These are phyloP conservation scores for Drosophila sordidula DNA, from an alignment of 2,888 invertebrate species.

Conservation along the genomic window DNA sequence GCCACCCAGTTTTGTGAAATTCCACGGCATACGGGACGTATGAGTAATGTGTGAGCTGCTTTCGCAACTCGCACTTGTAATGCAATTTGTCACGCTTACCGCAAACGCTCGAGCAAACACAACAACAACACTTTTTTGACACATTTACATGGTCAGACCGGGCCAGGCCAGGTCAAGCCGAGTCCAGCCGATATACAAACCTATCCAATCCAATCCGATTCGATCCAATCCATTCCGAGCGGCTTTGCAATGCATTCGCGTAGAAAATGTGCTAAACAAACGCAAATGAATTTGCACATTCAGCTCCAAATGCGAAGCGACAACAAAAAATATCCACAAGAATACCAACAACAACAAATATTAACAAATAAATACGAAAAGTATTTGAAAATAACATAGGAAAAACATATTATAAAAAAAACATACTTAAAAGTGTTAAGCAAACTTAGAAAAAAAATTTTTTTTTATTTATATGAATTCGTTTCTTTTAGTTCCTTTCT, in stretches of 20 bases:
- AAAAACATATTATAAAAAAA: not conserved
- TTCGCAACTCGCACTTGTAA: conserved; percentile 41
- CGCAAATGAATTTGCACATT: conserved; percentile 76
- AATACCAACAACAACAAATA: conserved; percentile 9
- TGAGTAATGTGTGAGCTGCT: conserved; percentile 45
- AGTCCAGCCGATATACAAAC: conserved; percentile 17
- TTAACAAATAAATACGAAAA: not conserved
- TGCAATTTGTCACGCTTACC: conserved; percentile 57
- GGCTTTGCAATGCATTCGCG: conserved; percentile 52
- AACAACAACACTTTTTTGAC: conserved; percentile 45
- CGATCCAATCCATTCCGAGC: conserved; percentile 20
- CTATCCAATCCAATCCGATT: conserved; percentile 3
- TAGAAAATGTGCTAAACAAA: conserved; percentile 76
- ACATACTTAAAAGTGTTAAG: too few relatives aligned
- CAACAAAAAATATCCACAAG: conserved; percentile 43
- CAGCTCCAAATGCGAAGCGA: conserved; percentile 65
- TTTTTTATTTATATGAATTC: too few relatives aligned
- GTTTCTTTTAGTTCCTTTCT: too few relatives aligned
- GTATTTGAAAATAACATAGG: not conserved
- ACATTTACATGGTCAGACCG: conserved; percentile 53
- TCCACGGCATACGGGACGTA: conserved; percentile 36
- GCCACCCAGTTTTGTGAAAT: conserved; percentile 42
- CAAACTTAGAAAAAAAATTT: too few relatives aligned
- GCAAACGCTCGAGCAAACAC: conserved; percentile 10
- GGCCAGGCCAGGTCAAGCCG: not conserved